Percentiles rank a stretch among this genome's conserved stretches.
phyloP scores from a whole-genome alignment of 92 coral and sea anemone genomes.

The Nematostella vectensis region DNA sequence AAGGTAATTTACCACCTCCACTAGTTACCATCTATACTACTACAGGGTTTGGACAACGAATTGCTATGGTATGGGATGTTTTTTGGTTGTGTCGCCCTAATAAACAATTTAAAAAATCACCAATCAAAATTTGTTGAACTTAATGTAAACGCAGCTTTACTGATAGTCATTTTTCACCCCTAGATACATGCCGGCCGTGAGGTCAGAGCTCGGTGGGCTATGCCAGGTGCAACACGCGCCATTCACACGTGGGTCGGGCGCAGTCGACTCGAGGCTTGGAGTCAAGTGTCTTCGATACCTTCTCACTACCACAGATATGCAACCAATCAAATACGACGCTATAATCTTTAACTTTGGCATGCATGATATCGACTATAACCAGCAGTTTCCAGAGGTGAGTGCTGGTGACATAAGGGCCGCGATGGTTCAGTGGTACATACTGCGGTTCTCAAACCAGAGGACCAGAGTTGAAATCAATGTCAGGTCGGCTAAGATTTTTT shows the following conservation, averaged over 20 bases:
- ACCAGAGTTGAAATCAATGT: not conserved
- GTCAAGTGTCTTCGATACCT: constrained; percentile 66
- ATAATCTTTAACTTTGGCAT: constrained; percentile 84
- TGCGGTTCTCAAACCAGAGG: not conserved
- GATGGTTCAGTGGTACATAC: not conserved
- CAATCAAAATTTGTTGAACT: too few species aligned
- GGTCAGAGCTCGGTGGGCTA: constrained; percentile 31
- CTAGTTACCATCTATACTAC: too few species aligned
- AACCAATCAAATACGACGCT: constrained; percentile 69
- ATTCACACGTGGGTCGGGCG: constrained; percentile 74
- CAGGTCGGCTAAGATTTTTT: not conserved
- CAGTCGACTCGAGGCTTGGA: constrained; percentile 77
- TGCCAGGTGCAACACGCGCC: constrained; percentile 94
- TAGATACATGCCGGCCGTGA: constrained; percentile 55
- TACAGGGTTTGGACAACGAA: too few species aligned
- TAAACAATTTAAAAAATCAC: too few species aligned
- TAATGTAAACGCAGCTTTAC: too few species aligned
- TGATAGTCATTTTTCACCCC: not conserved
- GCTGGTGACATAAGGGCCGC: not conserved
- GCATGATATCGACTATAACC: constrained; percentile 79
- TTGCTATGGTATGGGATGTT: too few species aligned
- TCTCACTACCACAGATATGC: constrained; percentile 66
- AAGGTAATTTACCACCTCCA: too few species aligned
- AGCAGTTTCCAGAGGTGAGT: constrained; percentile 69
- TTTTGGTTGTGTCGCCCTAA: too few species aligned